These are phyloP conservation scores for Tapirus terrestris DNA, from an alignment of 2,113 vertebrate species.

Conservation along the genomic window DNA sequence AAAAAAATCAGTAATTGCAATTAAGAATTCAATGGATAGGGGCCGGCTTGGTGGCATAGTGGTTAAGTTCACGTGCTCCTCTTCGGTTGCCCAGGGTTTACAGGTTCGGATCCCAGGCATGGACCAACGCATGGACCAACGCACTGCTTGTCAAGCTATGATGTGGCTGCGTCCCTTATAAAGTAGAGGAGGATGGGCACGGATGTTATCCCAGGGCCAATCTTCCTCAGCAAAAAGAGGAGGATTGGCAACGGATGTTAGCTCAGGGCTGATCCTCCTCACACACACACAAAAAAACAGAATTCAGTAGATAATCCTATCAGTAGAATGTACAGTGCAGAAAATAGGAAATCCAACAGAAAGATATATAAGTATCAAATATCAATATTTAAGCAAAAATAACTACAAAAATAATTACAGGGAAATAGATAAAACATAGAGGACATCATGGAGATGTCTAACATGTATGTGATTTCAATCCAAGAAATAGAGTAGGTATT, in stretches of 20 bases:
- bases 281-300: background rate
- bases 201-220: no score
- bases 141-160: no score
- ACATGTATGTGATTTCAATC: background rate
- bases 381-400: background rate
- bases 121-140: no score
- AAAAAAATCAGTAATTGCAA: background rate
- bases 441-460: background rate
- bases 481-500: background rate
- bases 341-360: background rate
- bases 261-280: no score
- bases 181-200: no score
- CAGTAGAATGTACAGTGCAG: background rate
- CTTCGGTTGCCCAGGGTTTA: no score
- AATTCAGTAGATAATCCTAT: background rate
- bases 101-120: no score
- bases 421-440: background rate
- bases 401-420: background rate
- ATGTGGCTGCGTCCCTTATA: no score
- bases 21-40: background rate
- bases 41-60: no score
- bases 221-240: no score
- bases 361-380: background rate
- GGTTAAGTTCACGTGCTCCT: no score
- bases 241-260: no score